Base-by-base conservation (phyloP, 2,797 vertebrate genomes). In the Leptatherina wallacei region DNA sequence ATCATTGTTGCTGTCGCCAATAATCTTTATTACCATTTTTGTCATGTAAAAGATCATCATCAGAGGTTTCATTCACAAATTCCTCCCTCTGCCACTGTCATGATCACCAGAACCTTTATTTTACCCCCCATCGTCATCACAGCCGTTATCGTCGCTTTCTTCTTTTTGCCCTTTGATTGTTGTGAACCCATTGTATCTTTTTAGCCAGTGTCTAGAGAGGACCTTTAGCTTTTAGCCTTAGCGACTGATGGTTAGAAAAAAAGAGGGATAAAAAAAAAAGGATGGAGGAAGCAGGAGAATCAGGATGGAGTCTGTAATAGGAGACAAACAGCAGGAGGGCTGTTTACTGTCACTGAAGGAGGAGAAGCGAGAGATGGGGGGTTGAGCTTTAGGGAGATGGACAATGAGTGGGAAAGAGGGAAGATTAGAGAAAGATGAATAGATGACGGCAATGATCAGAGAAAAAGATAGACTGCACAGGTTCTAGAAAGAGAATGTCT, bases 301-400 rank as follows among this genome's bases (percentile, higher is more conserved):
- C 87, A 85, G 95, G 95, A 94, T 94, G 94, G 94, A 95, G 94
- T 94, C 93, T 77, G 95, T 97, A 97, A 97, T 97, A 93, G 96
- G 95, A 94, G 95, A 93, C 93, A 86, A 96, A 72, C 97, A 95
- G 97, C 96, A 75, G 96, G 97, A 93, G 94, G 76, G 85, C 85
- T 77, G 85, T 89, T 85, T 76, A 87, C 96, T 96, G 94, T 95
- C 90, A 87, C 94, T 91, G 89, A 92, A 88, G 94, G 94, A 88
- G 81, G 81, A 84, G 68, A 68, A 60, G 66, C 40, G 70, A 73
- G 73, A 71, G 80, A 61, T 13, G 55, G 61, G 44, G 58, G 60
- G 55, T 44, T 36, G 75, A 67, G 60, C 70, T 0, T 1, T 66
- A 71, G 77, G 69, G 58, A 59, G 71, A 56, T 42, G 74, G 78